phyloP scores from a whole-genome alignment of 2,888 invertebrate genomes.

The Phengaris alcon region DNA sequence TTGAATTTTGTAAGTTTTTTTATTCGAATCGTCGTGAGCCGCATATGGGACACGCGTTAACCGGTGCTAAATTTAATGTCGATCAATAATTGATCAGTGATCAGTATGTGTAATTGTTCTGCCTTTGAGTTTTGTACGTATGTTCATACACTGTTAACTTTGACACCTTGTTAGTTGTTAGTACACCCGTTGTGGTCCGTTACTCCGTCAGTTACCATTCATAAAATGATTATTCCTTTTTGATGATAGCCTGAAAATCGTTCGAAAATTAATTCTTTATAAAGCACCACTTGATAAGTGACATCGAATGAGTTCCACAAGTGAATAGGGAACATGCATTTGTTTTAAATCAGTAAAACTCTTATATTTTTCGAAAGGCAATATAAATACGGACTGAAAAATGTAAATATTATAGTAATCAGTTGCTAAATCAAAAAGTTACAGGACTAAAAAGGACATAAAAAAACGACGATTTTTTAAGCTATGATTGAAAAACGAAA shows the following conservation, averaged over 20 bases:
- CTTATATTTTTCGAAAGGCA: no score
- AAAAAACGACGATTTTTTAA: no score
- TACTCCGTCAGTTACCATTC: conserved; percentile 54
- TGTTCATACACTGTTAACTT: conserved; percentile 39
- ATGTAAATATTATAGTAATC: no score
- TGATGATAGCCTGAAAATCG: conserved; percentile 68
- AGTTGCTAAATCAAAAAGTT: no score
- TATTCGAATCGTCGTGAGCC: no score
- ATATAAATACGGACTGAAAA: no score
- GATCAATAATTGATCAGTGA: conserved; percentile 9
- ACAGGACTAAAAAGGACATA: no score
- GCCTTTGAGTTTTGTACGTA: not conserved
- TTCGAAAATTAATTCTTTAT: conserved; percentile 56
- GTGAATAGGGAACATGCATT: no score
- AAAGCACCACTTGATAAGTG: conserved; percentile 19
- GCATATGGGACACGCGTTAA: not conserved
- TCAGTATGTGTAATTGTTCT: not conserved
- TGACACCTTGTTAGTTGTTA: conserved; percentile 44
- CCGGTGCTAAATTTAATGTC: not conserved
- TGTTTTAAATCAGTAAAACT: no score
- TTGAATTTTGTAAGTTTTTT: no score
- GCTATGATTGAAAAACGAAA: no score
- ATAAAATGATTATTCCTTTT: conserved; percentile 64
- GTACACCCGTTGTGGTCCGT: conserved; percentile 46
- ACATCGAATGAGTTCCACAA: not conserved